Percentiles rank a stretch among this genome's conserved stretches.
phyloP scores from a whole-genome alignment of 2,888 invertebrate genomes.

The Zele albiditarsus region DNA sequence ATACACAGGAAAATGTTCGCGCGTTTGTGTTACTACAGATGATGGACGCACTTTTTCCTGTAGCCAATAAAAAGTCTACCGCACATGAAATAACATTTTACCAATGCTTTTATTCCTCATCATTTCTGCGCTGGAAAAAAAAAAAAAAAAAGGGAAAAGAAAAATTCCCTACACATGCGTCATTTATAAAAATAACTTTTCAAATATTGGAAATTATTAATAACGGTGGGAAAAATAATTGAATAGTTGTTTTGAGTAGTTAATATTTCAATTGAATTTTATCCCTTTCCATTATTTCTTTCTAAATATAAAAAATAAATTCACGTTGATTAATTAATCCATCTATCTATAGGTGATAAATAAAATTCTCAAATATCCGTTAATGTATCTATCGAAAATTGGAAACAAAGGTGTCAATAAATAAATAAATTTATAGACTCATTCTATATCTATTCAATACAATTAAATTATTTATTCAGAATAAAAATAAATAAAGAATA shows the following conservation, averaged over 20 bases:
- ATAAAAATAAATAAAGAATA: background rate
- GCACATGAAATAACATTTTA: slow-evolving; percentile 14
- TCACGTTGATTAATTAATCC: too few relatives aligned
- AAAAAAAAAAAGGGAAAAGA: background rate
- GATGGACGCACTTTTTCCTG: slow-evolving; percentile 33
- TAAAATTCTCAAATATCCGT: too few relatives aligned
- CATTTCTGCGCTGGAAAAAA: background rate
- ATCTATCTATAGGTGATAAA: too few relatives aligned
- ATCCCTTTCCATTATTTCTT: too few relatives aligned
- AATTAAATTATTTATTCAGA: background rate
- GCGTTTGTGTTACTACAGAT: slow-evolving; percentile 14
- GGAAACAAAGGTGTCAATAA: too few relatives aligned
- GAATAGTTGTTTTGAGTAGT: too few relatives aligned
- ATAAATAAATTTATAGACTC: too few relatives aligned
- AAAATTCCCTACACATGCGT: background rate
- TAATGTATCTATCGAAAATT: too few relatives aligned
- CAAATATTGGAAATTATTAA: background rate
- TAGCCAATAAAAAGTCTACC: slow-evolving; percentile 22
- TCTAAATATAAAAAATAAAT: too few relatives aligned
- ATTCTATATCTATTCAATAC: too few relatives aligned
- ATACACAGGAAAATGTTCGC: slow-evolving; percentile 10
- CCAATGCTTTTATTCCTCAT: slow-evolving; percentile 13
- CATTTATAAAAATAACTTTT: background rate
- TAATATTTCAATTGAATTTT: too few relatives aligned
- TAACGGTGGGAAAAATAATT: too few relatives aligned